Base-by-base conservation (phyloP, 2,797 vertebrate species). In the Astyanax mexicanus region DNA sequence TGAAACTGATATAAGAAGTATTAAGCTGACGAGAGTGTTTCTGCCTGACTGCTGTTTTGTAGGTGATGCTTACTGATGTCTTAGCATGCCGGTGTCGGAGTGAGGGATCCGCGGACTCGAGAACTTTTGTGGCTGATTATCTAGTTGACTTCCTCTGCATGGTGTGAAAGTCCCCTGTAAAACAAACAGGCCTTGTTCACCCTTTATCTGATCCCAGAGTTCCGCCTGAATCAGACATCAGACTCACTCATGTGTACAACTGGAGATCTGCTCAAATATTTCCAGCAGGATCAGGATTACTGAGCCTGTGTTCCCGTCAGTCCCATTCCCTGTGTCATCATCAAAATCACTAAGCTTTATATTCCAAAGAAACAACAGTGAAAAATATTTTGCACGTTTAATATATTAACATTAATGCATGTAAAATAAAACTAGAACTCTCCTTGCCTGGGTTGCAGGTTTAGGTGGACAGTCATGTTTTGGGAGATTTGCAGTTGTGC, bases 221-320 rank as follows among this genome's bases (percentile, higher is more conserved):
- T 87, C 83, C 80, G 86, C 80, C 80, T 80, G 83, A 86, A 85
- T 85, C 85, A 82, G 83, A 87, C 70, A 13, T 71, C 68, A 35
- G 74, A 57, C 32, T 72, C 82, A 21, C 72, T 89, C 84, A 88
- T 91, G 91, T 86, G 88, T 78, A 90, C 83, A 88, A 90, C 81
- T 83, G 87, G 89, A 92, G 91, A 90, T 92, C 86, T 83, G 85
- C 86, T 94, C 92, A 92, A 93, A 91, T 86, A 93, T 90, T 92
- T 91, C 88, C 86, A 88, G 88, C 87, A 83, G 85, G 23, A 72
- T 51, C 72, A 32, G 78, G 90, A 93, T 93, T 92, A 91, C 78
- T 54, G 74, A 4, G 38, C 68, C 79, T 86, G 84, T 88, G 92
- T 91, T 92, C 91, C 90, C 85, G 83, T 10, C 55, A 44, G 55